phyloP scores from a whole-genome alignment of 1,140 invertebrate genomes.

The Plutomurus gul region DNA sequence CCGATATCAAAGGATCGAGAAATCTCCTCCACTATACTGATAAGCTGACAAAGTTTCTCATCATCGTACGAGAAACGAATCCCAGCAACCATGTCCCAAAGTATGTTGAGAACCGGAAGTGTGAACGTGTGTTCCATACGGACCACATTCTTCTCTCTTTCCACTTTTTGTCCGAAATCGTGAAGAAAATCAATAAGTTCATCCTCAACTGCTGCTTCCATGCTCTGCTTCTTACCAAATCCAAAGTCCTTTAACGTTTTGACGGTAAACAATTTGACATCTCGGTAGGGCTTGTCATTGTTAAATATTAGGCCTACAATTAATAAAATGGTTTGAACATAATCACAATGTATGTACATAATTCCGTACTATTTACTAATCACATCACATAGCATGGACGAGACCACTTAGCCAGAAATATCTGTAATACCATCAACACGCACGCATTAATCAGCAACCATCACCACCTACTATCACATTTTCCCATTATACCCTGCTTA shows the following conservation, averaged over 20 bases:
- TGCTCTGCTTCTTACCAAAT: conserved; percentile 50
- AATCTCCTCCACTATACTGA: conserved; percentile 43
- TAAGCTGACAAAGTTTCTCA: conserved; percentile 40
- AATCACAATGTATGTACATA: not conserved
- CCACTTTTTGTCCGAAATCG: conserved; percentile 39
- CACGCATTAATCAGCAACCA: too few relatives aligned
- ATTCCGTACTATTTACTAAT: not conserved
- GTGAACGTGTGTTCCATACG: conserved; percentile 50
- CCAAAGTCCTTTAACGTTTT: conserved; percentile 51
- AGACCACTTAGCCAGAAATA: too few relatives aligned
- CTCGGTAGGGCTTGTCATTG: conserved; percentile 46
- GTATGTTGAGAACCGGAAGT: conserved; percentile 50
- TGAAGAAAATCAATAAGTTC: conserved; percentile 51
- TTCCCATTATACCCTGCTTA: too few relatives aligned
- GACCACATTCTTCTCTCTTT: conserved; percentile 18
- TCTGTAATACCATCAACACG: too few relatives aligned
- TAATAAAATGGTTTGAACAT: not conserved
- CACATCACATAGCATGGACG: too few relatives aligned
- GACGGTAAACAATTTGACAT: conserved; percentile 47
- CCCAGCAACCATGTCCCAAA: conserved; percentile 52
- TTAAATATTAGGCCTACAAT: conserved; percentile 50
- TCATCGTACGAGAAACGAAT: conserved; percentile 50
- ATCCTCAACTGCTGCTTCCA: conserved; percentile 50
- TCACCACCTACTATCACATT: too few relatives aligned
- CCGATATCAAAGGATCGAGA: conserved; percentile 42